These are phyloP conservation scores for Pseudomyrmex dendroicus DNA, from an alignment of 1,140 invertebrate species.

Conservation along the genomic window DNA sequence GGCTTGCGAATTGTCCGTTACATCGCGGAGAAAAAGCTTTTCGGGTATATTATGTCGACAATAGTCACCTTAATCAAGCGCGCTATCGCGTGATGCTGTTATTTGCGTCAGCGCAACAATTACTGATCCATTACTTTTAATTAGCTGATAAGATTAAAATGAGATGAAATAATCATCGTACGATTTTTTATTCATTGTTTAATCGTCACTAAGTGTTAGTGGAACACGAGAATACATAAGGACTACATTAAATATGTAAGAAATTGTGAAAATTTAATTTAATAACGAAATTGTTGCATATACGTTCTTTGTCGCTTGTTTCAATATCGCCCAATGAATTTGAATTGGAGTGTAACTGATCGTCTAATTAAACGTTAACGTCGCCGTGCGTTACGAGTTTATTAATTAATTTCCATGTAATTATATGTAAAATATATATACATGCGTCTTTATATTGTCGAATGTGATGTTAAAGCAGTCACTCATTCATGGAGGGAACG, in stretches of 20 bases:
- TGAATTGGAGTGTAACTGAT: not conserved
- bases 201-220: slow-evolving; percentile 19
- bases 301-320: slow-evolving; percentile 25
- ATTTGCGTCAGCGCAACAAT: slow-evolving; percentile 33
- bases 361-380: slow-evolving; percentile 13
- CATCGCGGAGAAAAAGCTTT: not conserved
- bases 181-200: slow-evolving; percentile 3
- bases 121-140: slow-evolving; percentile 8
- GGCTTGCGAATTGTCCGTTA: slow-evolving; percentile 12
- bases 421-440: slow-evolving; percentile 46
- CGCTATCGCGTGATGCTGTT: not conserved
- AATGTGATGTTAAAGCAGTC: slow-evolving; percentile 39
- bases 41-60: slow-evolving; percentile 29
- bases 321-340: slow-evolving; percentile 26
- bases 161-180: not conserved
- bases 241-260: not conserved
- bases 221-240: slow-evolving; percentile 19
- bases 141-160: slow-evolving; percentile 29
- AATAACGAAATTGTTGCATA: slow-evolving; percentile 14
- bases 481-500: slow-evolving; percentile 12
- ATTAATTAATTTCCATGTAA: slow-evolving; percentile 54
- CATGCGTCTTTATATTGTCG: slow-evolving; percentile 13
- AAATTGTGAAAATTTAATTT: not conserved
- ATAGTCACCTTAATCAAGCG: slow-evolving; percentile 19
- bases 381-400: slow-evolving; percentile 1